Percentiles rank a stretch among this genome's conserved stretches.
Evolutionary conservation across 2,888 invertebrate genomes (phyloP).

Genomic region (Caenorhabditis zanzibari): DNA sequence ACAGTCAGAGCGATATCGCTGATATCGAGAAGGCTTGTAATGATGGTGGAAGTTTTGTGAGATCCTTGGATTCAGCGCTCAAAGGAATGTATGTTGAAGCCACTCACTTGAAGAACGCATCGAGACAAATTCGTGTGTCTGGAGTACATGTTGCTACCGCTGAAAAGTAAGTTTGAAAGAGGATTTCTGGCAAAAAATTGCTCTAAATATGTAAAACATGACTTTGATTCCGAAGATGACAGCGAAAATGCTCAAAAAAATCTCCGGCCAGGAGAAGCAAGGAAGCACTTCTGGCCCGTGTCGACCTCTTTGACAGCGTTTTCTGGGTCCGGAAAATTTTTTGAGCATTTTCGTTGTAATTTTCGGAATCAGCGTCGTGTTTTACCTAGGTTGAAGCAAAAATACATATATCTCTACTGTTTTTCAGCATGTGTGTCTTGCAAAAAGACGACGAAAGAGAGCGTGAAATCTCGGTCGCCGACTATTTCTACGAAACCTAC

Average conservation of each 20-base stretch:
- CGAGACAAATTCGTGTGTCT: neutral
- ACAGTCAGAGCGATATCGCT: neutral
- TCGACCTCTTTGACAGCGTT: no score
- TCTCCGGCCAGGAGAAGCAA: no score
- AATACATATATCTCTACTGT: neutral
- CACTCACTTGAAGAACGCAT: slow-evolving; percentile 17
- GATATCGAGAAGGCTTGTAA: neutral
- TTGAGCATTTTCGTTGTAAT: no score
- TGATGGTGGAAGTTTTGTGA: neutral
- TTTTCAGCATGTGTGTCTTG: slow-evolving; percentile 16
- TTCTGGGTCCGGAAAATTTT: no score
- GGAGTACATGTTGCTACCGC: slow-evolving; percentile 3
- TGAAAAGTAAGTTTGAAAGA: slow-evolving; percentile 14
- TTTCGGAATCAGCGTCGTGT: no score
- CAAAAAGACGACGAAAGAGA: slow-evolving; percentile 18
- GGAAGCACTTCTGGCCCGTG: no score
- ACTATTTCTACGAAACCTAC: slow-evolving; percentile 54
- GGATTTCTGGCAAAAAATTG: no score
- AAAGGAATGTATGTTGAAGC: slow-evolving; percentile 38
- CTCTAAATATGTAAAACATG: no score
- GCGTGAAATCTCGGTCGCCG: slow-evolving; percentile 43
- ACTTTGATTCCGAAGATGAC: no score
- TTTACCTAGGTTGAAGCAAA: no score
- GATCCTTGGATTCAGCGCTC: slow-evolving; percentile 9
- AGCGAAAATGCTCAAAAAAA: no score